phyloP scores from a whole-genome alignment of 2,113 vertebrate genomes.

The Eulacestoma nigropectus region DNA sequence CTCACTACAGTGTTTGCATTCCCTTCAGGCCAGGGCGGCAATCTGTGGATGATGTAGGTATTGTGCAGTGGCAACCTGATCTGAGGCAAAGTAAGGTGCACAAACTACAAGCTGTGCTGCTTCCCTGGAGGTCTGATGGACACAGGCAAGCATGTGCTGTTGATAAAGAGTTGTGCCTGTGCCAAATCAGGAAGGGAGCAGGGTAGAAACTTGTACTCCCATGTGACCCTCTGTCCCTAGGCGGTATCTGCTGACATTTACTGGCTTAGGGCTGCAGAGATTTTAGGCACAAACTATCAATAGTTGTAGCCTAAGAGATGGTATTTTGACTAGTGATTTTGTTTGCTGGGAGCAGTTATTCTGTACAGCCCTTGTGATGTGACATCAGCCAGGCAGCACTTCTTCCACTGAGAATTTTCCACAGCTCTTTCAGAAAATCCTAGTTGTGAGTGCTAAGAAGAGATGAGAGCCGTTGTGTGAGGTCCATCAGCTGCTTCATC shows the following conservation, averaged over 20 bases:
- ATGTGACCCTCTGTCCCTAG: neutral
- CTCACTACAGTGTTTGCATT: neutral
- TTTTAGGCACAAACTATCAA: neutral
- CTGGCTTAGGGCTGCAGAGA: neutral
- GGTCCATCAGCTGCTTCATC: neutral
- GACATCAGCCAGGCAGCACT: neutral
- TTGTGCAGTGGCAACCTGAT: neutral
- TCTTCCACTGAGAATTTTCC: neutral
- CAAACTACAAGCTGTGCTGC: neutral
- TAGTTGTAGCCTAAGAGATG: neutral
- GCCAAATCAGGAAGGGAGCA: neutral
- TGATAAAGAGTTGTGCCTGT: neutral
- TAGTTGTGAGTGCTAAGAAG: neutral
- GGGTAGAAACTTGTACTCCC: neutral
- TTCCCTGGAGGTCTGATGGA: neutral
- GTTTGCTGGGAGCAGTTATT: neutral
- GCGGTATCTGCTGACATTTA: neutral
- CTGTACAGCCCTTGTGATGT: neutral
- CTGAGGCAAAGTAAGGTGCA: neutral
- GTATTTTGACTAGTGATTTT: neutral
- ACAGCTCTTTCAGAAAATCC: neutral
- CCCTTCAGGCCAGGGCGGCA: rapidly evolving
- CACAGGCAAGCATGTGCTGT: too few relatives aligned
- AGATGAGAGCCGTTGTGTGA: neutral
- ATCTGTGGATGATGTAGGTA: rapidly evolving